Conservation (phyloP, 2,888 invertebrate genomes). For the Morpho achilles region DNA sequence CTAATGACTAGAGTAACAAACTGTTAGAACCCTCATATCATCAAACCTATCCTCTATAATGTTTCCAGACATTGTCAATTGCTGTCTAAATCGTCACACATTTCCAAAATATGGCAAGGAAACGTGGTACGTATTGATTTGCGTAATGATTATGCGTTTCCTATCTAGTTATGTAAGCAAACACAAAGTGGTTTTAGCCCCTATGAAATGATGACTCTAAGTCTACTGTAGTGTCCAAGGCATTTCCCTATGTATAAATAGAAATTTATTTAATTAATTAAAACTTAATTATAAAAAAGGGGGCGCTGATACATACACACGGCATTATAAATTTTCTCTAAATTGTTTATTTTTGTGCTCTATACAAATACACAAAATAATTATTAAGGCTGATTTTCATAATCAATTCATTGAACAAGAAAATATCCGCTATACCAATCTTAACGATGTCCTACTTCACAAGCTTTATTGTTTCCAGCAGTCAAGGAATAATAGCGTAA, state of each 20-base stretch:
- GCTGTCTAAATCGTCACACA: too few relatives aligned
- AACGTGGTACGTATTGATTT: slow-evolving; percentile 1
- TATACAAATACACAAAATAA: neutral
- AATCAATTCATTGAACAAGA: too few relatives aligned
- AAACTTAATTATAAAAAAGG: too few relatives aligned
- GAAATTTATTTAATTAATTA: too few relatives aligned
- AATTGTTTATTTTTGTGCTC: too few relatives aligned
- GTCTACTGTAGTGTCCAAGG: neutral
- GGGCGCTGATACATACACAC: too few relatives aligned
- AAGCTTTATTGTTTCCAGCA: slow-evolving; percentile 17
- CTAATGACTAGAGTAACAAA: too few relatives aligned
- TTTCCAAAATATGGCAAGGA: neutral
- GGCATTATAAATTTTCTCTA: too few relatives aligned
- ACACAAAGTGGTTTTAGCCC: neutral
- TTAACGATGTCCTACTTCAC: slow-evolving; percentile 8
- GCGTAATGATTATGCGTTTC: neutral
- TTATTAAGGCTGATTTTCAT: neutral
- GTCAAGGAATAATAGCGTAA: slow-evolving; percentile 17
- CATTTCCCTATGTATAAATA: too few relatives aligned
- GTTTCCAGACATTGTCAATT: too few relatives aligned
- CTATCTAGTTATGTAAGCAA: neutral
- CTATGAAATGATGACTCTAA: neutral
- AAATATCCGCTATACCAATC: slow-evolving; percentile 1
- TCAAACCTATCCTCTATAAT: too few relatives aligned
- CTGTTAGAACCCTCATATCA: too few relatives aligned